These are phyloP conservation scores for Ctenodactylus gundi DNA, from an alignment of 2,113 vertebrate genomes.

Conservation along the genomic window DNA sequence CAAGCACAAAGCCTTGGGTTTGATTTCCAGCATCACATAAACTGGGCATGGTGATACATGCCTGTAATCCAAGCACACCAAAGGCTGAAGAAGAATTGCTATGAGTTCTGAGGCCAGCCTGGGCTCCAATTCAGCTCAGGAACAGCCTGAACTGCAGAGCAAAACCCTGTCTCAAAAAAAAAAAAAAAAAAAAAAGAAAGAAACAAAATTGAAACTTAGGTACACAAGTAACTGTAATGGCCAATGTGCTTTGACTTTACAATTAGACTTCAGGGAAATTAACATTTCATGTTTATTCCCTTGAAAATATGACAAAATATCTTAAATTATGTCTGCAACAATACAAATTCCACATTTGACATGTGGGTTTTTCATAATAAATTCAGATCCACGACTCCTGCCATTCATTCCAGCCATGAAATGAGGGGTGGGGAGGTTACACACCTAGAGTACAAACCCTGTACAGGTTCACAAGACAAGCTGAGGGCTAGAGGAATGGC, in stretches of 20 bases:
- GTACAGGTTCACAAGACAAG: background rate
- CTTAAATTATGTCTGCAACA: slow-evolving; percentile 21
- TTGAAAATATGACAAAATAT: background rate
- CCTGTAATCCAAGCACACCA: too few species aligned
- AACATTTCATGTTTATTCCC: slow-evolving; percentile 19
- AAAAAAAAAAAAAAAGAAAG: too few species aligned
- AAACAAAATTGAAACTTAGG: too few species aligned
- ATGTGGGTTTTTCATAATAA: slow-evolving; percentile 39
- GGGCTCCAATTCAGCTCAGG: too few species aligned
- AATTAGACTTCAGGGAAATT: slow-evolving; percentile 44
- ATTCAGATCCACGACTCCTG: slow-evolving; percentile 30
- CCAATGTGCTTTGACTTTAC: slow-evolving; percentile 8
- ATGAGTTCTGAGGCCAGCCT: too few species aligned
- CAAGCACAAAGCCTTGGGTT: background rate
- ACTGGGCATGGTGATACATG: too few species aligned
- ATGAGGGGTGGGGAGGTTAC: background rate
- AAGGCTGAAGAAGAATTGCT: too few species aligned
- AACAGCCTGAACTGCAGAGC: too few species aligned
- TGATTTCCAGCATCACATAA: too few species aligned
- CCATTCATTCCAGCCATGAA: background rate
- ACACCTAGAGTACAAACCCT: background rate
- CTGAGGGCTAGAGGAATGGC: too few species aligned
- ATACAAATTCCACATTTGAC: slow-evolving; percentile 40
- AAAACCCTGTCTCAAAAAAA: too few species aligned
- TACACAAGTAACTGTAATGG: background rate